Evolutionary conservation across 2,888 invertebrate genomes (phyloP), one percentile per base, ranked within the genome.

Genomic region (Balanococcus diminutus): DNA sequence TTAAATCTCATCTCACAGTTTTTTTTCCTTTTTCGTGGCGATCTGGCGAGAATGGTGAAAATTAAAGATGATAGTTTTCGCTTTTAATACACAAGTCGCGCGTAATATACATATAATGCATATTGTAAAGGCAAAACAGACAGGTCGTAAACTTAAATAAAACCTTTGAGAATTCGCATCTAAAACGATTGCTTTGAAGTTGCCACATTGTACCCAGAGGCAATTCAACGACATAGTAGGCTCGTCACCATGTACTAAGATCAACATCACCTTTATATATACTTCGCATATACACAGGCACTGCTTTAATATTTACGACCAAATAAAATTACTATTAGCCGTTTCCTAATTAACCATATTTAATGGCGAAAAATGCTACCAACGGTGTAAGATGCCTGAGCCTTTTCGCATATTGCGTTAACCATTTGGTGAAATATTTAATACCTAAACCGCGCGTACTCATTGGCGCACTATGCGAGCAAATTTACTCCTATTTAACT

Each of bases 261-360:
- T 67, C 67, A 56, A 56, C 56, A 67, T 67, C 28, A 9, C 67
- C 67, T 67, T 67, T 67, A 67, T 56, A 56, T n/a, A 56, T 67
- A 67, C 67, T 9, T n/a, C 67, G 28, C 6, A 56, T 16, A 67
- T 67, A 67, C 16, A 67, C 67, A 8, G 22, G 56, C 56, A n/a
- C n/a, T n/a, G n/a, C 67, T 67, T 67, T 67, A 67, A 67, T 67
- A 67, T 67, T 67, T 67, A 67, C 67, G 67, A 67, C 67, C 67
- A 28, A 67, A 67, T 67, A 28, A 67, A 67, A 67, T 67, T 67
- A 67, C 67, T 67, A 67, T 67, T 67, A 67, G 67, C 67, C 67
- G 67, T 67, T 67, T 67, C 67, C 67, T 67, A 67, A 67, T 67
- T 67, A 67, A 67, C 67, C 67, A 67, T 67, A n/a, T n/a, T n/a